Evolutionary conservation across 2,797 vertebrate genomes (phyloP).

Genomic region (Molossus molossus): DNA sequence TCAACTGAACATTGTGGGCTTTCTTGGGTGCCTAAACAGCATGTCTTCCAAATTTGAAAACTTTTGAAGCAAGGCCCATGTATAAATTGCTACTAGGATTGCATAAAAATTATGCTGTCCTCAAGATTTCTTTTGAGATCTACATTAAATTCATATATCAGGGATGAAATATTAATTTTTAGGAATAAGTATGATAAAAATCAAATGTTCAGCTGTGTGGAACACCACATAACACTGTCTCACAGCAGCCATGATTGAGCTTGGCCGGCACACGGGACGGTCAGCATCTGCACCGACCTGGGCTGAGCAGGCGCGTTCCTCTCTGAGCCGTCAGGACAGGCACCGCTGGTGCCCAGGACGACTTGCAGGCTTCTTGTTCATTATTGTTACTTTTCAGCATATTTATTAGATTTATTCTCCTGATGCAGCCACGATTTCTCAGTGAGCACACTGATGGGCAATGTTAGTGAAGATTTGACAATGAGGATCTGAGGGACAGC

Average conservation of each 20-base stretch:
- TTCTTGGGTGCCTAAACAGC: background rate
- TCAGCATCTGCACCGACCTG: background rate
- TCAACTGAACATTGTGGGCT: background rate
- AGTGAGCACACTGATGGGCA: background rate
- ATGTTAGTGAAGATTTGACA: background rate
- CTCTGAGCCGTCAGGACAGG: background rate
- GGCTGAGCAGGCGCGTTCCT: background rate
- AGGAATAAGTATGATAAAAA: conserved; percentile 15
- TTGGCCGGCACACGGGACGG: background rate
- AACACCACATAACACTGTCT: background rate
- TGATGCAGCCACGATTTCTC: background rate
- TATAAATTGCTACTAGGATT: background rate
- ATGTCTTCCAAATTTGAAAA: background rate
- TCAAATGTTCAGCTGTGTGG: background rate
- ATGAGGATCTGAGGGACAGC: background rate
- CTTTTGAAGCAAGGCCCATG: background rate
- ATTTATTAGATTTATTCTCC: too few relatives aligned
- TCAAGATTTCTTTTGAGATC: background rate
- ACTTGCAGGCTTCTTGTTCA: too few relatives aligned
- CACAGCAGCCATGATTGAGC: background rate
- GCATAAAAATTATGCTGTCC: background rate
- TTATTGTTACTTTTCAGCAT: too few relatives aligned
- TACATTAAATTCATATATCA: background rate
- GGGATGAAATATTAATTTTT: background rate
- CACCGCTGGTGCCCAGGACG: too few relatives aligned